These are phyloP conservation scores for Leptocoma aspasia DNA, from an alignment of 2,113 vertebrate species.

Conservation along the genomic window DNA sequence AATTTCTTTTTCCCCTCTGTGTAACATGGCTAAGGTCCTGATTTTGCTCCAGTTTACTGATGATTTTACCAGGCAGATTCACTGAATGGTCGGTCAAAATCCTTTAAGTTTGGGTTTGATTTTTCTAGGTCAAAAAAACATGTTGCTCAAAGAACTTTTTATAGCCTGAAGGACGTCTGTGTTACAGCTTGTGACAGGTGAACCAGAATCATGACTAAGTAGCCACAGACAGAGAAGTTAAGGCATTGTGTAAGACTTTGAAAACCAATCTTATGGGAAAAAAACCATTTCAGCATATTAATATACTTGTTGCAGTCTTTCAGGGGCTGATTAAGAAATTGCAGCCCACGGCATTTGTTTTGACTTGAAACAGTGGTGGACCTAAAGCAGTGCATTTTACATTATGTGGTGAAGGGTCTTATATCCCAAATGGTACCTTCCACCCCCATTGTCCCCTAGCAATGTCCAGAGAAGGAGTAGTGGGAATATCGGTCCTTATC, in stretches of 20 bases:
- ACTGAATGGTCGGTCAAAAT: neutral
- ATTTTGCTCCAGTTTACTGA: neutral
- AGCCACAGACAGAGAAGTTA: neutral
- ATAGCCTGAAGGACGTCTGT: neutral
- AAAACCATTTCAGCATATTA: neutral
- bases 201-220: neutral
- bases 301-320: neutral
- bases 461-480: neutral
- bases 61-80: neutral
- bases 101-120: neutral
- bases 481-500: fast-evolving
- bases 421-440: neutral
- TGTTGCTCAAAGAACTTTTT: neutral
- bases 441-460: neutral
- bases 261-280: neutral
- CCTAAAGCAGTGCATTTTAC: neutral
- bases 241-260: neutral
- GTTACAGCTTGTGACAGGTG: neutral
- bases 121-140: neutral
- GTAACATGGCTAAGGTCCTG: neutral
- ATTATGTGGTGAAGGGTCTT: neutral
- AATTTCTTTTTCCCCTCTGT: neutral
- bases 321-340: neutral
- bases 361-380: neutral
- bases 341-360: neutral